These are phyloP conservation scores for Sebastes schlegelii DNA, from an alignment of 2,113 vertebrate species.

Conservation along the genomic window DNA sequence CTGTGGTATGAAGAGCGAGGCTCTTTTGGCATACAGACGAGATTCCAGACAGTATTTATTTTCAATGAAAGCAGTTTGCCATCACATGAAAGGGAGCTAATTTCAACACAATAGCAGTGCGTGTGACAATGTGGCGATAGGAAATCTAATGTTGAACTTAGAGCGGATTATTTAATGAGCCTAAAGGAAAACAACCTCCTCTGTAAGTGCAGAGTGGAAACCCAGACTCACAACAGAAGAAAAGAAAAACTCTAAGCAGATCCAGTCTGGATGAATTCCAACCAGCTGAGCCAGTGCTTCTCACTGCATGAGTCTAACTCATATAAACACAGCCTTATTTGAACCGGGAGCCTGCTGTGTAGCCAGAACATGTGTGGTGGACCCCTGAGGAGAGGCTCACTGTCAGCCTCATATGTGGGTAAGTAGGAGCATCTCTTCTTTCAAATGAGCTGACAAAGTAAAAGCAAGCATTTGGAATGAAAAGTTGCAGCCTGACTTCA, in stretches of 20 bases:
- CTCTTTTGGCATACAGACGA: constrained; percentile 40
- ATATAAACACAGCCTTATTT: constrained; percentile 35
- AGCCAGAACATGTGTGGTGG: constrained; percentile 4
- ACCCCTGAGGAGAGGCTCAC: constrained; percentile 36
- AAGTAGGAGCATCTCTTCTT: background rate
- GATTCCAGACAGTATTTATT: constrained; percentile 58
- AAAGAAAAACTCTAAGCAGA: background rate
- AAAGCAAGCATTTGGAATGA: constrained; percentile 4
- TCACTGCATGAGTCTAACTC: constrained; percentile 9
- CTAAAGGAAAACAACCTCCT: constrained; percentile 49
- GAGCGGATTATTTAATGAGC: constrained; percentile 31
- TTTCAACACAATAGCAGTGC: constrained; percentile 65
- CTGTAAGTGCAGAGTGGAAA: constrained; percentile 24
- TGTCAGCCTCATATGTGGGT: constrained; percentile 13
- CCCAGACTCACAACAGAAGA: background rate
- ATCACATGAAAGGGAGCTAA: constrained; percentile 56
- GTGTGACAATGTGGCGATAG: constrained; percentile 40
- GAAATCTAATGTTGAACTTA: constrained; percentile 55
- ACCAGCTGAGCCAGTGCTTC: background rate
- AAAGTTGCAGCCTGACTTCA: background rate
- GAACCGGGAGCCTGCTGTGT: constrained; percentile 36
- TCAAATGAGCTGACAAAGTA: background rate
- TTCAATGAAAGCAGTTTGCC: constrained; percentile 54
- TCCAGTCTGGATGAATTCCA: constrained; percentile 13
- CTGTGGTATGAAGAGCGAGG: background rate